These are phyloP conservation scores for Gallinago stenura DNA, from an alignment of 2,797 vertebrate species.

Conservation along the genomic window DNA sequence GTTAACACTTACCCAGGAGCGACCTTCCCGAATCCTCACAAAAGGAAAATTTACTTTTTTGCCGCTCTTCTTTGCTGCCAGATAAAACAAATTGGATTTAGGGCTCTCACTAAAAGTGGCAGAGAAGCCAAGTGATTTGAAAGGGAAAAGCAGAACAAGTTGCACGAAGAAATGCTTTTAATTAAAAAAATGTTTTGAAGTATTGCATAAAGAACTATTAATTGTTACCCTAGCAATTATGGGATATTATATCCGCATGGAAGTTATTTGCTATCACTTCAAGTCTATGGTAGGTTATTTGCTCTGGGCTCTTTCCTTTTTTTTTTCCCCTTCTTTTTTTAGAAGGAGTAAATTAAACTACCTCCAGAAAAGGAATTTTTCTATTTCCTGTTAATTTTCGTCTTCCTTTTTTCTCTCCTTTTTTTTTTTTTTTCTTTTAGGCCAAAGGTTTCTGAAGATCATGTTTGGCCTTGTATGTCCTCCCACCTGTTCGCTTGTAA, in stretches of 20 bases:
- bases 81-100: conserved; percentile 16
- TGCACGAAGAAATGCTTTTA: conserved; percentile 3
- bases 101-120: background rate
- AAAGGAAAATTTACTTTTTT: background rate
- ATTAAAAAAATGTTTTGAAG: conserved; percentile 42
- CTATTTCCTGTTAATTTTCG: conserved; percentile 58
- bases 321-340: background rate
- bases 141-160: conserved; percentile 5
- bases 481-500: conserved; percentile 39
- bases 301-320: background rate
- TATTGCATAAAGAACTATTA: conserved; percentile 8
- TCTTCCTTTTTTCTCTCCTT: background rate
- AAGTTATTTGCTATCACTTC: conserved; percentile 15
- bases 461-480: background rate
- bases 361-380: conserved; percentile 40
- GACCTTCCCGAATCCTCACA: background rate
- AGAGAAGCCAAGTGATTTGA: conserved; percentile 12
- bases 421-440: background rate
- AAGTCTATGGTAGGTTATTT: conserved; percentile 8
- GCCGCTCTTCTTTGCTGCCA: background rate
- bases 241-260: background rate
- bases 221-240: background rate
- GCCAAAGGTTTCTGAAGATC: conserved; percentile 19
- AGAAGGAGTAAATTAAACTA: conserved; percentile 28
- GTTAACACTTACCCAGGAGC: background rate